Conservation (phyloP, 2,888 invertebrate genomes). For the Drosophila basisetae region DNA sequence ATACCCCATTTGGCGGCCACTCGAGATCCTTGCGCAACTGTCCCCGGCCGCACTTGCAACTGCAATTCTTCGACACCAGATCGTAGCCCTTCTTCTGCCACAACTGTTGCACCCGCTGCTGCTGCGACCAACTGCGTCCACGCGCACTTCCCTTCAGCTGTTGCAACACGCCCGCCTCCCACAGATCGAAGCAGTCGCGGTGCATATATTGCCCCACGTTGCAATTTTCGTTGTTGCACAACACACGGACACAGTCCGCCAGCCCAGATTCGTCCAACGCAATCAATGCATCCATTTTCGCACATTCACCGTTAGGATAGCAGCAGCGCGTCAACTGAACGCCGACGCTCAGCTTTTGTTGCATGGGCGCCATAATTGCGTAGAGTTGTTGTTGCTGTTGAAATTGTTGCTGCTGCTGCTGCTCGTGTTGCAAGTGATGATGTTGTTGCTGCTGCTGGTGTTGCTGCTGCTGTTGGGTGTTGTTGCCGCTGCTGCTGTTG, state of each 20-base stretch:
- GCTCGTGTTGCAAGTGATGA: conserved; percentile 76
- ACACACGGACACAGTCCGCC: conserved; percentile 93
- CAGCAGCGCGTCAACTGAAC: conserved; percentile 89
- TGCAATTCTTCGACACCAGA: conserved; percentile 97
- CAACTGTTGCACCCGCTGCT: conserved; percentile 96
- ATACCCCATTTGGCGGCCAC: conserved; percentile 87
- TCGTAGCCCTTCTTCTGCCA: conserved; percentile 99
- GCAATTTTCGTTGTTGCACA: conserved; percentile 98
- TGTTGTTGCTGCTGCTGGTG: conserved; percentile 79
- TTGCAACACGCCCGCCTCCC: conserved; percentile 95
- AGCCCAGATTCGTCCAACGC: conserved; percentile 90
- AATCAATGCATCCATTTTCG: conserved; percentile 88
- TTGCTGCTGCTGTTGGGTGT: conserved; percentile 82
- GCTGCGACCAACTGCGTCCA: conserved; percentile 97
- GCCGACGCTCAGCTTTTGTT: conserved; percentile 59
- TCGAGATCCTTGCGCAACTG: conserved; percentile 97
- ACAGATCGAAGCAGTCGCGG: conserved; percentile 96
- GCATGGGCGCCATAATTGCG: conserved; percentile 82
- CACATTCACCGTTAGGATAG: conserved; percentile 92
- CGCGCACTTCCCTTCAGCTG: conserved; percentile 96
- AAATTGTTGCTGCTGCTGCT: conserved; percentile 42
- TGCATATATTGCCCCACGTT: conserved; percentile 96
- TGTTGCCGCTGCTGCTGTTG: conserved; percentile 84
- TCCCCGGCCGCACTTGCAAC: conserved; percentile 96
- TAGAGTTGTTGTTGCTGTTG: conserved; percentile 50